These are phyloP conservation scores for Amazona guildingii DNA, from an alignment of 2,113 vertebrate genomes.

Conservation along the genomic window DNA sequence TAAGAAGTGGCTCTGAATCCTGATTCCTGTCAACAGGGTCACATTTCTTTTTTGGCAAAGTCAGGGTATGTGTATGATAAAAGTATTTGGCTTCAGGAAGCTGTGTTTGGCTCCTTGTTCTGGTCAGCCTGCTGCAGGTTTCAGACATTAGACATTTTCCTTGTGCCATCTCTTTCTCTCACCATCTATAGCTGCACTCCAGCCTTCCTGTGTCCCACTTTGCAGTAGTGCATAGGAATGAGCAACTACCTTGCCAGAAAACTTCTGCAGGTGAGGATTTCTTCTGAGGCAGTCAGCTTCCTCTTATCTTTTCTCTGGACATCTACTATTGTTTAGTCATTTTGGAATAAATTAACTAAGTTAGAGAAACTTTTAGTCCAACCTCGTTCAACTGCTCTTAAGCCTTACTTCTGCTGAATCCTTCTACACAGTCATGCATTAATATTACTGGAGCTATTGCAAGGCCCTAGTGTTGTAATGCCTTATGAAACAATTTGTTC, in stretches of 20 bases:
- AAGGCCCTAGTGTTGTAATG: neutral
- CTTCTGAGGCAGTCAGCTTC: neutral
- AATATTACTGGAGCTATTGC: neutral
- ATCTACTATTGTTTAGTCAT: neutral
- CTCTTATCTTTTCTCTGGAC: neutral
- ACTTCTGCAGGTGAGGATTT: neutral
- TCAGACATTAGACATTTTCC: neutral
- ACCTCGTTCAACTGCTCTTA: neutral
- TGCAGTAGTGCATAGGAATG: neutral
- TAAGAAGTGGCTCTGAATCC: fast-evolving
- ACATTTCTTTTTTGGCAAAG: neutral
- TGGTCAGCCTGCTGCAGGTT: neutral
- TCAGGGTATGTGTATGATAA: neutral
- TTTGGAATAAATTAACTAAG: neutral
- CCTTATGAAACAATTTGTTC: neutral
- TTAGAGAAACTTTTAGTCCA: neutral
- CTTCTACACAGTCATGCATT: neutral
- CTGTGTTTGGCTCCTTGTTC: neutral
- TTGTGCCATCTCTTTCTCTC: neutral
- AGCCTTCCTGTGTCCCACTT: neutral
- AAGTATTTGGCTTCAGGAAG: neutral
- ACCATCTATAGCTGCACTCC: neutral
- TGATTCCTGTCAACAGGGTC: neutral
- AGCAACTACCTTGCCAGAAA: neutral
- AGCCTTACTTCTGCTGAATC: neutral